Evolutionary conservation across 2,113 vertebrate genomes (phyloP).

Genomic region (Mustela lutreola): DNA sequence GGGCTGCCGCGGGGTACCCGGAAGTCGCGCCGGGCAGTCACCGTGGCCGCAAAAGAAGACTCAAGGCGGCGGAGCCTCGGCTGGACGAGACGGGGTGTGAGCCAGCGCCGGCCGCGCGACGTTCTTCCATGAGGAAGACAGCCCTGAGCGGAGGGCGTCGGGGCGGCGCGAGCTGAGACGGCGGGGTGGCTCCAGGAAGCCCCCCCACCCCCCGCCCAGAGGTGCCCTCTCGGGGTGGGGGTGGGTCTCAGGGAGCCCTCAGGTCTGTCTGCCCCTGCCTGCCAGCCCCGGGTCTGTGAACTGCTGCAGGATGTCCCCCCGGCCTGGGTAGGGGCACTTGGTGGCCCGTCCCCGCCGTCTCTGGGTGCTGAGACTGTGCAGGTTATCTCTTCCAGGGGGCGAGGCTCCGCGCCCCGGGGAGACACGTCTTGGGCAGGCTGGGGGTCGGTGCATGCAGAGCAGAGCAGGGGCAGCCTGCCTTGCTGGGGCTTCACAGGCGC

Average conservation of each 20-base stretch:
- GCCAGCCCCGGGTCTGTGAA: no score
- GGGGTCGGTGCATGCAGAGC: neutral
- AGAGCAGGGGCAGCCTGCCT: neutral
- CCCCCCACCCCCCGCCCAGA: rapidly evolving
- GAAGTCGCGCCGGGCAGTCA: neutral
- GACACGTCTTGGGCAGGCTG: no score
- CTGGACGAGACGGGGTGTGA: no score
- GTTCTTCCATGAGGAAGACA: neutral
- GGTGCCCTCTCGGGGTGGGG: neutral
- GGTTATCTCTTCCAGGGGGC: neutral
- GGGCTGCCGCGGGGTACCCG: no score
- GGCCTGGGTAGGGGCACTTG: neutral
- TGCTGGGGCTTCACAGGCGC: neutral
- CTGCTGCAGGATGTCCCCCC: rapidly evolving
- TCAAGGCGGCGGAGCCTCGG: neutral
- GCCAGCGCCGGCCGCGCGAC: rapidly evolving
- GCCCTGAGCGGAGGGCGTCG: neutral
- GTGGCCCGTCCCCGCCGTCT: neutral
- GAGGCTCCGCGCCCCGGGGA: neutral
- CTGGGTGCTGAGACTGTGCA: neutral
- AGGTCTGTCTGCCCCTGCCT: no score
- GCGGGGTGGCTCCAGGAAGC: neutral
- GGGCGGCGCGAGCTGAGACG: neutral
- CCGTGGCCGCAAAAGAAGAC: rapidly evolving
- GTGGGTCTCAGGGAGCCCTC: neutral